These are phyloP conservation scores for Labeo calbasu DNA, from an alignment of 2,797 vertebrate genomes.

Conservation along the genomic window DNA sequence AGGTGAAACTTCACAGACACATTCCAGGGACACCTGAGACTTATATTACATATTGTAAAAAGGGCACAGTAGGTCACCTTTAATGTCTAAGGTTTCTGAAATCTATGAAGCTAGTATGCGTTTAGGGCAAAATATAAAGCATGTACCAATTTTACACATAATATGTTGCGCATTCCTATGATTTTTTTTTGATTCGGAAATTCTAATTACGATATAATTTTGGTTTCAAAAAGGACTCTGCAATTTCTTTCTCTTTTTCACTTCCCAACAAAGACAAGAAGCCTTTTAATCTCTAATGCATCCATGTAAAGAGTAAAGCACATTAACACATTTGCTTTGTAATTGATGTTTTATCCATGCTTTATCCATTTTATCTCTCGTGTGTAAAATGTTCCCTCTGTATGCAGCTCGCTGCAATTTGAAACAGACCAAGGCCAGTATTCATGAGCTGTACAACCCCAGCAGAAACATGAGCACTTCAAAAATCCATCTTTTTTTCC, in stretches of 20 bases:
- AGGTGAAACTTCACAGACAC: too few species aligned
- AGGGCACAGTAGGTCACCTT: too few species aligned
- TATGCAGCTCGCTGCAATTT: slow-evolving; percentile 2
- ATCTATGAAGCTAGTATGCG: not conserved
- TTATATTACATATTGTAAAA: too few species aligned
- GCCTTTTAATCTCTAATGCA: not conserved
- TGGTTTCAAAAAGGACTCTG: not conserved
- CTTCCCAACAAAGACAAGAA: not conserved
- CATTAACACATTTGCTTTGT: not conserved
- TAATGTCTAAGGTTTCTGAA: not conserved
- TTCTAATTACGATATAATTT: not conserved
- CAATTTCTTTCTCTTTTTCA: not conserved
- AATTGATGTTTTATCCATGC: not conserved
- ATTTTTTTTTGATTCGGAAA: not conserved
- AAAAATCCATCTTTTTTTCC: slow-evolving; percentile 62
- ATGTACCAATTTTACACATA: not conserved
- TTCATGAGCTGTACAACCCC: slow-evolving; percentile 26
- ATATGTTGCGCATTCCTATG: not conserved
- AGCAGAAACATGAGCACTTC: slow-evolving; percentile 67
- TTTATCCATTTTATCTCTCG: not conserved
- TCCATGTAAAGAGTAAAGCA: not conserved
- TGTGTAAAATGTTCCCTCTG: not conserved
- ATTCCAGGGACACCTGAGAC: too few species aligned
- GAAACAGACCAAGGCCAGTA: slow-evolving; percentile 2
- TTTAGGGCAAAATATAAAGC: not conserved